Evolutionary conservation across 2,797 vertebrate species (phyloP).

Genomic region (Mastacembelus armatus): DNA sequence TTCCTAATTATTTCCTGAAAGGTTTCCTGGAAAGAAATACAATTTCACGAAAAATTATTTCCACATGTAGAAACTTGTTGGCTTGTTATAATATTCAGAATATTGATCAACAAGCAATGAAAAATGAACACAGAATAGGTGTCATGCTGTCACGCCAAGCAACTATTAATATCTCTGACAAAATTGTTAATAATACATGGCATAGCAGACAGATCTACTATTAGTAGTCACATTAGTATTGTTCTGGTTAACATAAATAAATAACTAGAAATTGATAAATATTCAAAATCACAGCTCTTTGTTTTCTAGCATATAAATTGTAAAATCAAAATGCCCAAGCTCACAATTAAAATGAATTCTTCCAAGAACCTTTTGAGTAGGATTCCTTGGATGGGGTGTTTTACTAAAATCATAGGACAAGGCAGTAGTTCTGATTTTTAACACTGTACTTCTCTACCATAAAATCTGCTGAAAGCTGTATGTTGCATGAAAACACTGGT

Average conservation of each 20-base stretch:
- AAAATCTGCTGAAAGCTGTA: neutral
- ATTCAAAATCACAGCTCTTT: neutral
- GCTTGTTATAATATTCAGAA: no score
- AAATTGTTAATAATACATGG: conserved; percentile 5
- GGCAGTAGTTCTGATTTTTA: neutral
- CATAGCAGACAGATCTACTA: neutral
- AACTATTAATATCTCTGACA: neutral
- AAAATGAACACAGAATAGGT: no score
- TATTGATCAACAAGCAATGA: no score
- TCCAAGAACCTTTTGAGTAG: neutral
- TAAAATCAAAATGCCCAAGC: neutral
- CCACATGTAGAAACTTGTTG: no score
- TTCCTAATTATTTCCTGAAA: no score
- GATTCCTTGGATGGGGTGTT: neutral
- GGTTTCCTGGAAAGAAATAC: no score
- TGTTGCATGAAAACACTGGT: neutral
- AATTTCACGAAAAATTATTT: no score
- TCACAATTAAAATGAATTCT: neutral
- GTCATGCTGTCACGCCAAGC: no score
- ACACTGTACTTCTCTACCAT: neutral
- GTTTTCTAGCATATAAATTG: neutral
- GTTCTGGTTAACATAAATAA: no score
- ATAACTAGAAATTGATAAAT: conserved; percentile 9
- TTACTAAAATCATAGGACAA: neutral
- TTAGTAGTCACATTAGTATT: no score